Evolutionary conservation across 2,888 invertebrate species (phyloP).

Genomic region (Scaptomyza flava): DNA sequence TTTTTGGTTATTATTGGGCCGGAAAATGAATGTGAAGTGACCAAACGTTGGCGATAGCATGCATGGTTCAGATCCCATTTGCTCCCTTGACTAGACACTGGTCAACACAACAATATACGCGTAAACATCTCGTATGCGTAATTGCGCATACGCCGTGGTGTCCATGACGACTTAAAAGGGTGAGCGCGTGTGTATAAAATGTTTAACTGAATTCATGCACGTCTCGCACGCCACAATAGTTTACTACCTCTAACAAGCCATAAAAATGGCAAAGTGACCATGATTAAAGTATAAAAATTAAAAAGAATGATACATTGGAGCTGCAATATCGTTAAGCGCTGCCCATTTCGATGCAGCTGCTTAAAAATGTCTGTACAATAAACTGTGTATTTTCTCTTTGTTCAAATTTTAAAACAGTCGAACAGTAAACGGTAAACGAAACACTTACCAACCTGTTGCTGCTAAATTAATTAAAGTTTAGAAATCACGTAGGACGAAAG

Average conservation of each 20-base stretch:
- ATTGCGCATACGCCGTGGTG: slow-evolving; percentile 54
- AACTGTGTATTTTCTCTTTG: background rate
- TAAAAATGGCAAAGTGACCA: slow-evolving; percentile 28
- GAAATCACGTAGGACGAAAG: slow-evolving; percentile 23
- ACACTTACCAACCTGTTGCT: slow-evolving; percentile 41
- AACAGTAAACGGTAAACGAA: too few species aligned
- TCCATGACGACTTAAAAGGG: slow-evolving; percentile 36
- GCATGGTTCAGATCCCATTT: slow-evolving; percentile 23
- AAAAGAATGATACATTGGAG: background rate
- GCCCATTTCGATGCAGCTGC: background rate
- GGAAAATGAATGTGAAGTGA: slow-evolving; percentile 30
- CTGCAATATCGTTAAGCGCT: background rate
- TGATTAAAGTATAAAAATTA: background rate
- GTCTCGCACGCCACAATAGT: slow-evolving; percentile 50
- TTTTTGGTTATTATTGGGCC: slow-evolving; percentile 41
- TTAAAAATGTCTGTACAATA: background rate
- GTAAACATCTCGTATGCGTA: slow-evolving; percentile 55
- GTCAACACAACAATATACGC: slow-evolving; percentile 32
- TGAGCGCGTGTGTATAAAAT: slow-evolving; percentile 16
- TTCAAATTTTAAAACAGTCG: background rate
- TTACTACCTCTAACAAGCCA: slow-evolving; percentile 56
- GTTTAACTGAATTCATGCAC: slow-evolving; percentile 51
- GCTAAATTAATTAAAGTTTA: slow-evolving; percentile 19
- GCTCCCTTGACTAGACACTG: slow-evolving; percentile 26
- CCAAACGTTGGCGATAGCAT: slow-evolving; percentile 21